Evolutionary conservation across 2,113 vertebrate genomes (phyloP), one percentile per base, ranked within the genome.

Genomic region (Thinocorus orbignyianus): DNA sequence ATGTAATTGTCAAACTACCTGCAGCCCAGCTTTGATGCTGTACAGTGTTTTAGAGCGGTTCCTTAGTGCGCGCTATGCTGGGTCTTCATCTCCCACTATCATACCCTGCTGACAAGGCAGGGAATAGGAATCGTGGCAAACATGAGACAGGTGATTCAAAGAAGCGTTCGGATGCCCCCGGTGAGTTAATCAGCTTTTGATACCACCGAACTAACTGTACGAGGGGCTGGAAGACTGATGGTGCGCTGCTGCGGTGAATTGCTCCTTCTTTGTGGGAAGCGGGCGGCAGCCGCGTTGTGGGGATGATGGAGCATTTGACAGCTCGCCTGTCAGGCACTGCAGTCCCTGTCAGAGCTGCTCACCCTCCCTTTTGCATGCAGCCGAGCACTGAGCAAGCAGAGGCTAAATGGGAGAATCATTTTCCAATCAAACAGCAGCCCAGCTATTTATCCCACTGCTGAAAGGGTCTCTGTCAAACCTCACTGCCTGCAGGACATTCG

Each of bases 271-370:
- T 86, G 95, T 92, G 97, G 98, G 97, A 98, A 98, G 98, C 97
- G 95, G 92, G 96, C 96, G 95, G 98, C 97, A 96, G 97, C 97
- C 92, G 97, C 95, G 92, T 98, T 97, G 97, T 98, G 99, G 99
- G 98, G 98, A 98, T 97, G 98, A 98, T 98, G 96, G 98, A 97
- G 98, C 98, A 3, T 99, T 98, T 99, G 99, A 98, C 98, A 99
- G 98, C 98, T 98, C 95, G 98, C 98, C 98, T 93, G 97, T 98
- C 98, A 99, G 72, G 69, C 80, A 58, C 90, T 97, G 94, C 72
- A 92, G 95, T 93, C 98, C 98, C 98, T 60, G 35, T 97, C 98
- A 98, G 98, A 97, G 97, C 97, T 84, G 81, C 98, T 98, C 97
- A 95, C 72, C 94, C 93, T 95, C 81, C 91, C 94, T 95, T 98